A percentile compares a stretch with the other conserved stretches of the same genome.
Evolutionary conservation across 2,113 vertebrate species (phyloP).

Genomic region (Catharus minimus): DNA sequence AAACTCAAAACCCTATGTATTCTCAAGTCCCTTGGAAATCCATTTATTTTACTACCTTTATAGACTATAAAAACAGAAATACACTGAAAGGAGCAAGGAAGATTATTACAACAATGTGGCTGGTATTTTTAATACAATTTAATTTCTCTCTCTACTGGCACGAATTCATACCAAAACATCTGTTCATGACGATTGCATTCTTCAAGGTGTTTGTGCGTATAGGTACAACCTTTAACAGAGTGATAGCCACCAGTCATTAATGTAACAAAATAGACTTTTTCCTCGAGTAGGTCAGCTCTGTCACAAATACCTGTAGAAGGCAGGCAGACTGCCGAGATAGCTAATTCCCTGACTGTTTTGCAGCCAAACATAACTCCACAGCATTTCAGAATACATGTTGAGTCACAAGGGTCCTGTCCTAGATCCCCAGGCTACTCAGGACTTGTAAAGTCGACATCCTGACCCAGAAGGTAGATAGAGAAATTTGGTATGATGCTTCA

Average conservation of each 20-base stretch:
- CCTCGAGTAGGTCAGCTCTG: not conserved
- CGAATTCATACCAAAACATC: not conserved
- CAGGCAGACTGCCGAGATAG: not conserved
- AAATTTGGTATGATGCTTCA: not conserved
- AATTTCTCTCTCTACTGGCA: not conserved
- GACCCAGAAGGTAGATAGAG: not conserved
- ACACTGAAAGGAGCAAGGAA: not conserved
- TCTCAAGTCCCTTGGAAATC: not conserved
- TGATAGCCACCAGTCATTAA: not conserved
- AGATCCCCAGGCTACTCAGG: not conserved
- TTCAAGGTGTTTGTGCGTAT: not conserved
- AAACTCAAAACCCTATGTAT: not conserved
- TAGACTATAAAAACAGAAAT: not conserved
- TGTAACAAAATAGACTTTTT: not conserved
- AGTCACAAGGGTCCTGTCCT: not conserved
- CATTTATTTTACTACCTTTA: not conserved
- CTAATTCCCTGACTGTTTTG: not conserved
- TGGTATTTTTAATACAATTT: not conserved
- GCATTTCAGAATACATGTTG: rapidly evolving
- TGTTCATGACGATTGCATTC: not conserved
- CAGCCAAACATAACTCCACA: rapidly evolving
- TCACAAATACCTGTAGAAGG: not conserved
- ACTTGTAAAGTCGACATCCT: not conserved
- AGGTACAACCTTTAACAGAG: not conserved
- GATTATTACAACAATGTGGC: not conserved